Percentiles rank a stretch among this genome's conserved stretches.
phyloP scores from a whole-genome alignment of 2,113 vertebrate species.

The Platycercus adscitus region DNA sequence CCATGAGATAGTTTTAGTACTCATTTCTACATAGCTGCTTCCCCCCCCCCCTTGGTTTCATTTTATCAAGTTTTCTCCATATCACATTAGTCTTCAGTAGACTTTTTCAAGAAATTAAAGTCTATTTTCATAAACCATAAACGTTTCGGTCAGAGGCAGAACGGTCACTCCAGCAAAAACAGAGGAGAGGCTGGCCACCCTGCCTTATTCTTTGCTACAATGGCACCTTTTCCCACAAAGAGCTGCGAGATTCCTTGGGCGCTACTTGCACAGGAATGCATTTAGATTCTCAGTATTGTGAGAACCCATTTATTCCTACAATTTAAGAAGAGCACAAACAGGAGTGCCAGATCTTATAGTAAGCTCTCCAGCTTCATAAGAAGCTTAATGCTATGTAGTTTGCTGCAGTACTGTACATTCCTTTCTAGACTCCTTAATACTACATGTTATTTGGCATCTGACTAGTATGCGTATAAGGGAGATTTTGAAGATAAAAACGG shows the following conservation, averaged over 20 bases:
- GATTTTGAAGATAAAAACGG: background rate
- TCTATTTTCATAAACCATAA: background rate
- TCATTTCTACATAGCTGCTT: background rate
- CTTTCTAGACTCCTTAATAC: background rate
- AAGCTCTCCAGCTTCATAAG: constrained; percentile 2
- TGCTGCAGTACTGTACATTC: background rate
- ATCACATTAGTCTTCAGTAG: background rate
- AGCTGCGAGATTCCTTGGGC: background rate
- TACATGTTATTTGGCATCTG: background rate
- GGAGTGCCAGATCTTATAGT: background rate
- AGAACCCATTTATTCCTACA: background rate
- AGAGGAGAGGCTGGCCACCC: background rate
- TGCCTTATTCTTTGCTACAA: background rate
- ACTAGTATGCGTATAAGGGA: background rate
- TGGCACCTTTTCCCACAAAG: background rate
- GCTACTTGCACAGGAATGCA: background rate
- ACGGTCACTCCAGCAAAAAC: background rate
- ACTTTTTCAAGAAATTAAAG: background rate
- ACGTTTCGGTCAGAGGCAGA: background rate
- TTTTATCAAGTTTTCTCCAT: background rate
- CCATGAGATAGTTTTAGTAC: background rate
- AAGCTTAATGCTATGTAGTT: background rate
- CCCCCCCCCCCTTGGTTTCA: background rate
- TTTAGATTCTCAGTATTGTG: background rate
- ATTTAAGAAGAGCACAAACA: background rate